Conservation (phyloP, 2,888 invertebrate species). For the Xanthorhoe designata region DNA sequence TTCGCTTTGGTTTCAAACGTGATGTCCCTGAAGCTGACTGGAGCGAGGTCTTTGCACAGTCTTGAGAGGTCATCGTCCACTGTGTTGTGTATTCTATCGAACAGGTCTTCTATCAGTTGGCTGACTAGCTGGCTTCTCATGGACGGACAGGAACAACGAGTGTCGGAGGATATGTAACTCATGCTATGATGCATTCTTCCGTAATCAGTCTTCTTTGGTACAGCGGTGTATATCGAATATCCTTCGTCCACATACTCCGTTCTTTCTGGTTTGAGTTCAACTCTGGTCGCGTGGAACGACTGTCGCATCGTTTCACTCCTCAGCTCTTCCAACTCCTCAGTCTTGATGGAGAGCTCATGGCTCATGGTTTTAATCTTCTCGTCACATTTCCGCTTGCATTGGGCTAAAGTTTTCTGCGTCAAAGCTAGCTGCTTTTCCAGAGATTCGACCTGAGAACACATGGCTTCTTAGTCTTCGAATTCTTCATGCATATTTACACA, state of each 20-base stretch:
- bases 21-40: slow-evolving; percentile 64
- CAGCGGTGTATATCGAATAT: slow-evolving; percentile 78
- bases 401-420: slow-evolving; percentile 83
- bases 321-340: slow-evolving; percentile 80
- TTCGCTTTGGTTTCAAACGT: slow-evolving; percentile 78
- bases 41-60: slow-evolving; percentile 71
- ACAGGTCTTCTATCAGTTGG: slow-evolving; percentile 78
- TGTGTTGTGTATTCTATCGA: slow-evolving; percentile 76
- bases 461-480: slow-evolving; percentile 70
- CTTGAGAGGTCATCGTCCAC: slow-evolving; percentile 75
- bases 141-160: slow-evolving; percentile 77
- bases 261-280: slow-evolving; percentile 77
- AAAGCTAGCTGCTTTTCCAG: slow-evolving; percentile 85
- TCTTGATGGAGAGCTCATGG: slow-evolving; percentile 85
- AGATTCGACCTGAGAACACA: slow-evolving; percentile 85
- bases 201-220: slow-evolving; percentile 80
- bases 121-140: slow-evolving; percentile 80
- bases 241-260: slow-evolving; percentile 81
- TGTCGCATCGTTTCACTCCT: slow-evolving; percentile 77
- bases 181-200: slow-evolving; percentile 81
- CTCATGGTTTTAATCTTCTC: slow-evolving; percentile 85
- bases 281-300: slow-evolving; percentile 74
- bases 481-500: slow-evolving; percentile 73
- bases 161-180: slow-evolving; percentile 76
- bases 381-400: slow-evolving; percentile 82